Evolutionary conservation across 2,113 vertebrate species (phyloP), one percentile per base, ranked within the genome.

Genomic region (Xyliphius kryptos): DNA sequence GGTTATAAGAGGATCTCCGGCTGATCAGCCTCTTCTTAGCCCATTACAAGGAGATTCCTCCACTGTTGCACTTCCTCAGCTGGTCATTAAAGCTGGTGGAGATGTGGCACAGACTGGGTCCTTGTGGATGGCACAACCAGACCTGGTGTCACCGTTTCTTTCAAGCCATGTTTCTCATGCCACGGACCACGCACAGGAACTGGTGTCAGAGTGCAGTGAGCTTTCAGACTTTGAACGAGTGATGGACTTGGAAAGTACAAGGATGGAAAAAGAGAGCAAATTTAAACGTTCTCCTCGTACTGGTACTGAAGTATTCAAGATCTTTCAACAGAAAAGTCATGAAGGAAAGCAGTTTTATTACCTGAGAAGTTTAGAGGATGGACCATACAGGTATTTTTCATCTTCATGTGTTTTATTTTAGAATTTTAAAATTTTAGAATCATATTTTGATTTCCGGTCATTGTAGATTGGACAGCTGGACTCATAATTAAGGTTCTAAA

Each of bases 161-260:
- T 68, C 54, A 36, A 49, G 72, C 7, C 22, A 77, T 50, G 71
- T 79, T 20, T 73, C 74, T 21, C 68, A 16, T 46, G n/a, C 19
- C 1, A 43, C 13, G 17, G 15, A 58, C 36, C 50, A 38, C 9
- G 26, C 22, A 9, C 51, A 15, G 36, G 36, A 44, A 20, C 15
- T 60, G 26, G 60, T 61, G 36, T 10, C 10, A 2, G 75, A 72
- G 85, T 83, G 2, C 77, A 72, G 83, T 85, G 67, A 26, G 49
- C 38, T 12, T n/a, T 47, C 6, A 22, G 38, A 56, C 16, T 13
- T 43, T 41, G 14, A n/a, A 46, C 13, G 6, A 32, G 1, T 1
- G 26, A 2, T 32, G 26, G 26, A 32, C 1, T 32, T 32, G 26
- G 26, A 32, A 32, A 32, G 26, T 6, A 74, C 6, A 38, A 52